Conservation (phyloP, 2,797 vertebrate species). For the Pangasius macronema region DNA sequence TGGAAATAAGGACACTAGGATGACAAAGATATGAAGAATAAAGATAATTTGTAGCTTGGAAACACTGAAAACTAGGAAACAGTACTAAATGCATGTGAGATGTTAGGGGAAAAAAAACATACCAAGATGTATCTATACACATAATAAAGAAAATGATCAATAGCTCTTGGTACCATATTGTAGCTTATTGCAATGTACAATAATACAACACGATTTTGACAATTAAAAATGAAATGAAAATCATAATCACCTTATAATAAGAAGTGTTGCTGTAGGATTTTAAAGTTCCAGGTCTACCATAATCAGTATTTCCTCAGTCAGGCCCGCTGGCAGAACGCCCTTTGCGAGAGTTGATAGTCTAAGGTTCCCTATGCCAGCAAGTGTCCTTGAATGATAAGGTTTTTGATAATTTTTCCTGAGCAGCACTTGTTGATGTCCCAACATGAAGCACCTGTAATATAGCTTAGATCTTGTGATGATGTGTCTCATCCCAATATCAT, state of each 20-base stretch:
- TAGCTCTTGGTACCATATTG: neutral
- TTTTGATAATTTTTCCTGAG: conserved; percentile 27
- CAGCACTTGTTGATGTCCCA: neutral
- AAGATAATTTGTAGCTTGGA: too few relatives aligned
- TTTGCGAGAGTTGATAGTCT: conserved; percentile 33
- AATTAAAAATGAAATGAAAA: neutral
- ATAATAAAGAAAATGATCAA: neutral
- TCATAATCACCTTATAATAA: neutral
- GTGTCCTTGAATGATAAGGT: conserved; percentile 43
- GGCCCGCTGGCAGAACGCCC: neutral
- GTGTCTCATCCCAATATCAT: neutral
- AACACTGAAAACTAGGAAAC: neutral
- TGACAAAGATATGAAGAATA: neutral
- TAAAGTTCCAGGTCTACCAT: neutral
- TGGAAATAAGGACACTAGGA: neutral
- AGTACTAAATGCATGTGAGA: neutral
- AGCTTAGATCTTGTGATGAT: neutral
- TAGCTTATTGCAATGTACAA: neutral
- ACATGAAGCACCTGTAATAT: neutral
- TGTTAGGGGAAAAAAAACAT: neutral
- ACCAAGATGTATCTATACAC: neutral
- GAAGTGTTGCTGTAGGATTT: neutral
- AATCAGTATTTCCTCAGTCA: neutral
- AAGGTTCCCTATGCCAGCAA: conserved; percentile 31
- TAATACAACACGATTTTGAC: neutral